Evolutionary conservation across 2,888 invertebrate species (phyloP), one percentile per base, ranked within the genome.

Genomic region (Drosophila formosana): DNA sequence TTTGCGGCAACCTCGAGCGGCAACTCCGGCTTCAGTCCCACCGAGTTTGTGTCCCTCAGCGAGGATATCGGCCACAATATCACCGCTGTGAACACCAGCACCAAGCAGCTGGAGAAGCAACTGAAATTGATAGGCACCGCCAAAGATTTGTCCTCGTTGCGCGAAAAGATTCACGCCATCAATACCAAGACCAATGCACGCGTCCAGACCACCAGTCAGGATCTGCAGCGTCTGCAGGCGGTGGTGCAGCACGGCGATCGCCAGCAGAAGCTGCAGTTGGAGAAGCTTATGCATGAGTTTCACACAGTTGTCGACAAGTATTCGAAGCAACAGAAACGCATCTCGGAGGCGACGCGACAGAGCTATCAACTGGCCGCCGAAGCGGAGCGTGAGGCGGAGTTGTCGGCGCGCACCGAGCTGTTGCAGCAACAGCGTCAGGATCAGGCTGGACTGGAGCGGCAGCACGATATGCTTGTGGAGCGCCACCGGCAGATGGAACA

Each of bases 31-130:
- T 95, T 95, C 90, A 95, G 95, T 83, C 95, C 95, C 3, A 95
- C 95, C 2, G 96, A 96, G 92, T 94, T 97, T 72, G 95, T 96
- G 91, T 95, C 95, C 89, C 93, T 97, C 50, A 96, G 96, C 89
- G 97, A 97, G 91, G 95, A 95, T 86, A 96, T 97, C 66, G 96
- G 95, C 0, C 95, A 96, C 61, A 97, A 96, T 92, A 95, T 97
- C 58, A 96, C 95, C 89, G 94, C 95, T 0, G 95, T 97, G 55
- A 96, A 96, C 89, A 94, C 95, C 47, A 96, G 95, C 72, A 94
- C 96, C 90, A 94, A 95, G 81, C 94, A 94, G 4, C 91, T 97
- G 78, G 96, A 97, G 90, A 95, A 95, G 90, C 95, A 95, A 82
- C 93, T 95, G 82, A 96, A 96, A 91, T 94, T 94, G 73, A 94